Evolutionary conservation across 2,888 invertebrate species (phyloP), one percentile per base, ranked within the genome.

Genomic region (Exephanes ischioxanthus): DNA sequence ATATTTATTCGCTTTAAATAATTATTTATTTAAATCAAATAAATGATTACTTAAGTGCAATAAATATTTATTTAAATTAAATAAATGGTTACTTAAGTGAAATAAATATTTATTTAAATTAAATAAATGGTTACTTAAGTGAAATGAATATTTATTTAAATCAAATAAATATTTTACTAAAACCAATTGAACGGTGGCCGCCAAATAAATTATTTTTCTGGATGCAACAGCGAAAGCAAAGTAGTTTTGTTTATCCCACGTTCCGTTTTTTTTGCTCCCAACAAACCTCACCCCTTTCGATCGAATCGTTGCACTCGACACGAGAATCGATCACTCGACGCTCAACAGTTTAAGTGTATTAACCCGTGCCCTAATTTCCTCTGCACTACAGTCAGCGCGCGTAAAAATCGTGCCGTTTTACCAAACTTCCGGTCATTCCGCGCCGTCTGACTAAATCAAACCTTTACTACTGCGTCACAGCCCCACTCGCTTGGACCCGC

Each of bases 381-480:
- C 9, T 0, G 11, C 14, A 14, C 4, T 11, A 3, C 58, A 4
- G 26, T 26, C 26, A 58, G 14, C 22, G 4, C 14, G 11, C 14
- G 58, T 11, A 26, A 58, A 26, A 58, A 58, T 58, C 58, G 58
- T 26, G 11, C 33, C 6, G 33, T 30, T 33, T 33, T 16, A 63
- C 61, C 33, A n/a, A 33, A 63, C 14, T 26, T 63, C 16, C 61
- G 2, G 30, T 63, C 61, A 33, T 30, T 63, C 26, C 71, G 19
- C 53, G 37, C 37, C 22, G 82, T 66, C 73, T 19, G 81, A 82
- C 72, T 51, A 73, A 48, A 79, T 79, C 79, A 71, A 70, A 66
- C 66, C 66, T 79, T 66, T 66, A 83, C 79, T 83, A 83, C 80
- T 67, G 14, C 37, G 67, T 58, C 14, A 26, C 26, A 30, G 33